Conservation (phyloP, 2,888 invertebrate species). For the Sminthurinus aureus region DNA sequence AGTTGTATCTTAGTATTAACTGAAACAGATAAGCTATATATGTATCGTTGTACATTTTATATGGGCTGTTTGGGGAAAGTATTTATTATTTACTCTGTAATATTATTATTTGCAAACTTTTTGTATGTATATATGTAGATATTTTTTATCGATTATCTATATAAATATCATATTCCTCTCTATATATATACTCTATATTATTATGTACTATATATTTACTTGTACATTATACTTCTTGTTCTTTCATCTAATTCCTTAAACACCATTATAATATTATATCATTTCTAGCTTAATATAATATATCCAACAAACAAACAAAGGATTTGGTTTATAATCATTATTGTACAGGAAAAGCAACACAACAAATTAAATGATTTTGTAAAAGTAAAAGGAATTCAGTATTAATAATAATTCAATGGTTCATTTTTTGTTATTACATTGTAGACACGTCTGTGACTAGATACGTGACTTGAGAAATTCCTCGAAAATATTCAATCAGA, state of each 20-base stretch:
- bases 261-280: not conserved
- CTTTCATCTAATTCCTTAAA: not conserved
- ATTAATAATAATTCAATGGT: conserved; percentile 14
- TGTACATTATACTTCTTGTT: not conserved
- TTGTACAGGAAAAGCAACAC: not conserved
- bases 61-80: no score
- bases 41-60: no score
- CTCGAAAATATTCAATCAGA: conserved; percentile 21
- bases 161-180: no score
- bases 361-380: not conserved
- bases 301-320: not conserved
- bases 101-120: no score
- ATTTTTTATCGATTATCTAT: no score
- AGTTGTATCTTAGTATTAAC: no score
- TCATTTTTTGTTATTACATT: conserved; percentile 24
- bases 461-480: conserved; percentile 7
- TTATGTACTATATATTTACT: not conserved
- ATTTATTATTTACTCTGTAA: no score
- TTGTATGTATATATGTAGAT: no score
- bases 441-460: conserved; percentile 51
- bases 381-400: not conserved
- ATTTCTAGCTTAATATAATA: not conserved
- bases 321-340: not conserved
- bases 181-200: no score
- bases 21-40: no score